Evolutionary conservation across 2,888 invertebrate species (phyloP).

Genomic region (Drosophila formosana): DNA sequence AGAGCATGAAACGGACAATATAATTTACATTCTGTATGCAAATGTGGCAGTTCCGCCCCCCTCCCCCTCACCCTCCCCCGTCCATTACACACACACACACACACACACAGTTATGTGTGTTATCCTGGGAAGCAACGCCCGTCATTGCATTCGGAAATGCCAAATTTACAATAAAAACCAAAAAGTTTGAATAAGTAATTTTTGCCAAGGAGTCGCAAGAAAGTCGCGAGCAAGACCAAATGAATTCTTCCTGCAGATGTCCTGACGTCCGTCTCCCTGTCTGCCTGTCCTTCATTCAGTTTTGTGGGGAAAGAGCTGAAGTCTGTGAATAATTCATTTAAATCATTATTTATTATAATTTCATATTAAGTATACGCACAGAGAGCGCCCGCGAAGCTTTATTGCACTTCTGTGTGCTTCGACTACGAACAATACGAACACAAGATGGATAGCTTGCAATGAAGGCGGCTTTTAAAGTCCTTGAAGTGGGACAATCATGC

Average conservation of each 20-base stretch:
- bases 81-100: constrained; percentile 14
- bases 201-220: constrained; percentile 24
- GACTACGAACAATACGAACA: neutral
- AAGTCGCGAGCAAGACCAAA: constrained; percentile 15
- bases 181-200: constrained; percentile 71
- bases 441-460: constrained; percentile 1
- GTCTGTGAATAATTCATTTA: constrained; percentile 62
- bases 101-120: constrained; percentile 25
- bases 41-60: constrained; percentile 52
- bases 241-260: constrained; percentile 14
- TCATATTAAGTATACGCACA: constrained; percentile 47
- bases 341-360: constrained; percentile 64
- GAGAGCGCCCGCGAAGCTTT: constrained; percentile 31
- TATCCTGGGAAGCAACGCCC: constrained; percentile 37
- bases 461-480: neutral
- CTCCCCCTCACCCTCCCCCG: constrained; percentile 25
- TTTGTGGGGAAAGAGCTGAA: constrained; percentile 18
- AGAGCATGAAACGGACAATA: constrained; percentile 76
- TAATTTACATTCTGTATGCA: constrained; percentile 76
- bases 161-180: constrained; percentile 71
- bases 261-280: neutral
- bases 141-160: constrained; percentile 62
- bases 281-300: constrained; percentile 26
- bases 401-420: constrained; percentile 27
- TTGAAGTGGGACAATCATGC: neutral